Percentiles rank a stretch among this genome's conserved stretches.
Evolutionary conservation across 2,888 invertebrate species (phyloP).

Genomic region (Hypsopygia costalis): DNA sequence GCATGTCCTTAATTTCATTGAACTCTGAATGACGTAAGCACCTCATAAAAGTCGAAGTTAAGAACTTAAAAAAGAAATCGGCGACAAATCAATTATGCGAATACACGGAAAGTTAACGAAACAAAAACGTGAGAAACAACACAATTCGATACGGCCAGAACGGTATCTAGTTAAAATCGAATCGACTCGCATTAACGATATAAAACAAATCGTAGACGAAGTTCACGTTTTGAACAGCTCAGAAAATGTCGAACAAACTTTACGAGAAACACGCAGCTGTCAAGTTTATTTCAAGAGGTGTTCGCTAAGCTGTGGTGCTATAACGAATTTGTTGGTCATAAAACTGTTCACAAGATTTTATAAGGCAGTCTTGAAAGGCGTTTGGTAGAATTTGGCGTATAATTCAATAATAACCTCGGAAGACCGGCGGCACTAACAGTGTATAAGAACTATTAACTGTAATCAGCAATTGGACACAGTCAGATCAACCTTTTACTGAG

Average conservation of each 20-base stretch:
- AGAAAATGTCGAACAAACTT: slow-evolving; percentile 28
- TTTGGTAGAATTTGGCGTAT: slow-evolving; percentile 61
- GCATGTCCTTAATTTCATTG: background rate
- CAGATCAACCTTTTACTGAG: slow-evolving; percentile 52
- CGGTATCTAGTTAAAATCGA: slow-evolving; percentile 65
- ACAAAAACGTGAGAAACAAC: slow-evolving; percentile 75
- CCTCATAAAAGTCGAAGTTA: background rate
- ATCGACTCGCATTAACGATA: slow-evolving; percentile 55
- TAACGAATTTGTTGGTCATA: slow-evolving; percentile 49
- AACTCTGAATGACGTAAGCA: background rate
- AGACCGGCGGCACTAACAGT: slow-evolving; percentile 71
- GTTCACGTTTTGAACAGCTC: slow-evolving; percentile 38
- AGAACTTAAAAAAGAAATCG: slow-evolving; percentile 42
- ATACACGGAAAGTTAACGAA: slow-evolving; percentile 54
- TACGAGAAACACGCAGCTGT: slow-evolving; percentile 27
- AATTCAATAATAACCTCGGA: slow-evolving; percentile 70
- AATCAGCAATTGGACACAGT: slow-evolving; percentile 67
- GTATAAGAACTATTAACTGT: slow-evolving; percentile 54
- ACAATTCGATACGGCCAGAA: slow-evolving; percentile 51
- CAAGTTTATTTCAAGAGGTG: slow-evolving; percentile 21
- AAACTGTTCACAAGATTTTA: slow-evolving; percentile 47
- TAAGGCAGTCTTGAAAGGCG: slow-evolving; percentile 48
- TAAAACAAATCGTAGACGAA: slow-evolving; percentile 63
- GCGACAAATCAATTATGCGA: slow-evolving; percentile 59
- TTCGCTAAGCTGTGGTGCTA: slow-evolving; percentile 40